Conservation (phyloP, 2,113 vertebrate species). For the Tricholaema leucomelas region DNA sequence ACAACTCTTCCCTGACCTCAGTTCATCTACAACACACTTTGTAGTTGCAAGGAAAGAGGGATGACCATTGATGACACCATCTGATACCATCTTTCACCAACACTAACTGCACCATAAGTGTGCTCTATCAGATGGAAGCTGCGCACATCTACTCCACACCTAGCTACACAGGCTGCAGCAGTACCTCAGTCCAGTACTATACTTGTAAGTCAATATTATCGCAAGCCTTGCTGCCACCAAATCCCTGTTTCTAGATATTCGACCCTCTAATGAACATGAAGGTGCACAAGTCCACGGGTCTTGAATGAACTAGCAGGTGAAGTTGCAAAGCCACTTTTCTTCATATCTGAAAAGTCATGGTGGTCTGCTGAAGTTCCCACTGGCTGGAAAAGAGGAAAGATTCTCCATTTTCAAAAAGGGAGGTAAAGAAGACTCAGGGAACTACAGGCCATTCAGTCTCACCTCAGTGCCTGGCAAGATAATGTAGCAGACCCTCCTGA, state of each 20-base stretch:
- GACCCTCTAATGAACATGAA: too few species aligned
- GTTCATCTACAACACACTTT: not conserved
- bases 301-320: too few species aligned
- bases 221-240: not conserved
- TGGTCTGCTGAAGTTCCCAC: too few species aligned
- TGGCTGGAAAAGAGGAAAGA: too few species aligned
- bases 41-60: not conserved
- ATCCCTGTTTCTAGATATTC: not conserved
- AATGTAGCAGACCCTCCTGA: too few species aligned
- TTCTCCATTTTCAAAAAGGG: too few species aligned
- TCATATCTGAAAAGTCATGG: too few species aligned
- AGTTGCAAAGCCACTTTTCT: too few species aligned
- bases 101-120: not conserved
- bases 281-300: too few species aligned
- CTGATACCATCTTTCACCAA: not conserved
- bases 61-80: not conserved
- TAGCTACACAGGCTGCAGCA: not conserved
- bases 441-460: too few species aligned
- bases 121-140: not conserved
- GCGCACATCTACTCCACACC: fast-evolving
- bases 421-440: too few species aligned
- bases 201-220: not conserved
- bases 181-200: not conserved
- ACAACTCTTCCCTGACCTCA: not conserved
- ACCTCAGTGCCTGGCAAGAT: too few species aligned